These are phyloP conservation scores for Cynaeus angustus DNA, from an alignment of 2,888 invertebrate species.

Conservation along the genomic window DNA sequence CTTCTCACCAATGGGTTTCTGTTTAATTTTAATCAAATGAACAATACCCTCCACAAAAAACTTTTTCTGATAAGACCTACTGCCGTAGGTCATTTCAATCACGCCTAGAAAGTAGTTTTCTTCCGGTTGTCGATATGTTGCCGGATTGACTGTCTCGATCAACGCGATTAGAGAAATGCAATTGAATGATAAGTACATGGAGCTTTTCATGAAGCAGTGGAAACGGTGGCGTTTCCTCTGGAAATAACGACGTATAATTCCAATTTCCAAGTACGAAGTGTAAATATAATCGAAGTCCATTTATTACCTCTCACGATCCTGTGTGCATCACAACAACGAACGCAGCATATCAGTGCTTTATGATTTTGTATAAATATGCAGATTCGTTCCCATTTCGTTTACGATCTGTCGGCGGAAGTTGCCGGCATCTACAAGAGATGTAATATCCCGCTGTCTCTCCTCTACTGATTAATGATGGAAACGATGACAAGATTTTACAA, in stretches of 20 bases:
- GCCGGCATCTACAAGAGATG: constrained; percentile 69
- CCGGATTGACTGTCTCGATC: constrained; percentile 39
- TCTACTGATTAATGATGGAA: constrained; percentile 69
- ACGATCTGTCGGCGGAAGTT: constrained; percentile 67
- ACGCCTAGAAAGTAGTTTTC: constrained; percentile 23
- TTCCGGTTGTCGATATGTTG: constrained; percentile 40
- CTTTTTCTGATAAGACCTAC: constrained; percentile 13
- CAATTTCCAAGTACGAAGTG: constrained; percentile 41
- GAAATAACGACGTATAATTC: constrained; percentile 43
- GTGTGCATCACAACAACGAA: constrained; percentile 41
- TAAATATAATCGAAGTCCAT: constrained; percentile 51
- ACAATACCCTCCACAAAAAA: neutral
- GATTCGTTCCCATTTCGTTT: constrained; percentile 69
- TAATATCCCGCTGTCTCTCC: constrained; percentile 70
- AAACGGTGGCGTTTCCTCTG: constrained; percentile 44
- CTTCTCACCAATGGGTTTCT: neutral
- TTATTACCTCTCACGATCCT: constrained; percentile 46
- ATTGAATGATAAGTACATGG: constrained; percentile 41
- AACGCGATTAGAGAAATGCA: constrained; percentile 35
- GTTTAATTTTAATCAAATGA: neutral
- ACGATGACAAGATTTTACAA: constrained; percentile 64
- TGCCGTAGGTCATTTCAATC: constrained; percentile 33
- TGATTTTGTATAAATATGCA: constrained; percentile 69
- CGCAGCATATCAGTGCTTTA: constrained; percentile 58
- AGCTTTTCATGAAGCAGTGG: constrained; percentile 36